phyloP scores from a whole-genome alignment of 2,888 invertebrate genomes.

The Drosophila demipolita region DNA sequence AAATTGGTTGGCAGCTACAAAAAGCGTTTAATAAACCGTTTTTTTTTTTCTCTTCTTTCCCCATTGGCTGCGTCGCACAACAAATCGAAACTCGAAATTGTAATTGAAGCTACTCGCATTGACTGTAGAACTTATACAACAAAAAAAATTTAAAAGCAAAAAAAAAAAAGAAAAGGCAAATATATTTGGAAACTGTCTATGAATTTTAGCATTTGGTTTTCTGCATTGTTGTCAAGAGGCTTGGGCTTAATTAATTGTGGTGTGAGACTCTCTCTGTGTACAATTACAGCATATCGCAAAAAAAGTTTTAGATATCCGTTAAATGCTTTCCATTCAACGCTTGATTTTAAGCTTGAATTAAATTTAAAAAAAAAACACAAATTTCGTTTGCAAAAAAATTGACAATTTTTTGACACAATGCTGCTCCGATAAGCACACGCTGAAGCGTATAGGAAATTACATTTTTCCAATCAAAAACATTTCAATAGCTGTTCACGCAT shows the following conservation, averaged over 20 bases:
- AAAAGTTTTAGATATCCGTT: conserved; percentile 75
- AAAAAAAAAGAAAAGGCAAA: conserved; percentile 15
- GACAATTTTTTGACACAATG: conserved; percentile 74
- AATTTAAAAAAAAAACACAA: conserved; percentile 57
- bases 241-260: conserved; percentile 80
- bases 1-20: conserved; percentile 58
- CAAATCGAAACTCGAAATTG: conserved; percentile 72
- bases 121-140: conserved; percentile 39
- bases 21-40: conserved; percentile 75
- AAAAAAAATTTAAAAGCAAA: not conserved
- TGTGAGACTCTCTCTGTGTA: conserved; percentile 59
- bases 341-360: conserved; percentile 54
- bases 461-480: conserved; percentile 83
- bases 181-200: conserved; percentile 51
- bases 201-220: conserved; percentile 46
- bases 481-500: conserved; percentile 75
- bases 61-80: conserved; percentile 50
- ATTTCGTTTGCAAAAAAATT: conserved; percentile 46
- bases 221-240: conserved; percentile 62
- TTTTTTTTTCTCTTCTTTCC: conserved; percentile 26
- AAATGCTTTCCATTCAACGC: conserved; percentile 38
- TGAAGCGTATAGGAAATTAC: conserved; percentile 83
- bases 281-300: conserved; percentile 39
- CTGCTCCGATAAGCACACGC: conserved; percentile 68
- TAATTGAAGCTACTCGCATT: conserved; percentile 67